Base-by-base conservation (phyloP, 2,797 vertebrate genomes). In the Ispidina picta region DNA sequence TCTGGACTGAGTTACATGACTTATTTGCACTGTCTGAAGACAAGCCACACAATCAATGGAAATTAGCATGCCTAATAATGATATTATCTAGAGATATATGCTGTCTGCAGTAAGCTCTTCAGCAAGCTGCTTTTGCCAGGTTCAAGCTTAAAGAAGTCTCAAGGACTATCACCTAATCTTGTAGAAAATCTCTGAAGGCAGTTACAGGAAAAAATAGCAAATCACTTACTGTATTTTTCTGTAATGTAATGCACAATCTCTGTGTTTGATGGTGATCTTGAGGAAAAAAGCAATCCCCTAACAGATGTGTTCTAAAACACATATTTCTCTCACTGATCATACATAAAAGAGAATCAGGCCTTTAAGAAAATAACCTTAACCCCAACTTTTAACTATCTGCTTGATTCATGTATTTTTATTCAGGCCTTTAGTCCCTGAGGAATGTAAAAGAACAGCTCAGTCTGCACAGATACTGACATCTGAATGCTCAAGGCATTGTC, bases 401-500 rank as follows among this genome's bases (percentile, higher is more conserved):
- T 89, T 87, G 19, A 15, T 55, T 55, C 3, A 5, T 89, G 20
- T 95, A 46, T 90, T 90, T 95, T 81, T 68, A 11, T 90, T 29
- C 85, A 99, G 99, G 97, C 98, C 99, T 93, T 97, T 97, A 83
- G 94, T 98, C 95, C 99, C 99, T 12, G 99, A 99, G 97, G 99
- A 99, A 96, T 99, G 99, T 96, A 98, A 98, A 97, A 98, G 98
- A 90, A 96, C 94, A 13, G 96, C 98, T 89, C 98, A 98, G 71
- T 96, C 98, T 64, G 98, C 98, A 12, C 98, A 99, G 97, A 98
- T 98, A 59, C 96, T 99, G 97, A 98, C 98, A 84, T 99, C 99
- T 3, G 98, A 98, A 89, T 99, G 99, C 95, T 99, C 99, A 93
- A 97, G 98, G 85, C 98, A 99, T 81, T 99, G 99, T 97, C 98